Evolutionary conservation across 2,888 invertebrate species (phyloP).

Genomic region (Neoscelio sp.): DNA sequence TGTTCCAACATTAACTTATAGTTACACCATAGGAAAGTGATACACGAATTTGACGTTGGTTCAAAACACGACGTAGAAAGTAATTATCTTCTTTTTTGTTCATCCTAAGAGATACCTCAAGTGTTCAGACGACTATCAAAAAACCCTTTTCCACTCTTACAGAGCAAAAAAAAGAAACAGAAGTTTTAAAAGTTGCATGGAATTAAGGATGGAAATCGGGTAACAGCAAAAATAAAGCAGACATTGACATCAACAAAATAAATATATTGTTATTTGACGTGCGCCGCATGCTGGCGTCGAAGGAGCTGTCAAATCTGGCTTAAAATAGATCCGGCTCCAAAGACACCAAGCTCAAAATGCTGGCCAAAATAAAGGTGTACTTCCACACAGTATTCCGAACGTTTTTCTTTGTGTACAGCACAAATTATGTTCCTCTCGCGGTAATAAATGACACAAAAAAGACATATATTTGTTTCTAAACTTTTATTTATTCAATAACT

Average conservation of each 20-base stretch:
- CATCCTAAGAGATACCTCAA: background rate
- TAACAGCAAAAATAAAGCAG: conserved; percentile 61
- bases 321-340: conserved; percentile 22
- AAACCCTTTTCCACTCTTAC: too few relatives aligned
- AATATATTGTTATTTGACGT: conserved; percentile 70
- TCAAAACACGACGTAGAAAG: conserved; percentile 9
- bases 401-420: conserved; percentile 65
- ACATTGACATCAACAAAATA: conserved; percentile 70
- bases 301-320: background rate
- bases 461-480: too few relatives aligned
- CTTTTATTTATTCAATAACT: too few relatives aligned
- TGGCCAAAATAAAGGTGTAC: conserved; percentile 21
- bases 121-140: background rate
- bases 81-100: background rate
- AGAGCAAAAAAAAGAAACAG: background rate
- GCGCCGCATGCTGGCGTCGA: conserved; percentile 65
- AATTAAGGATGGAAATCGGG: conserved; percentile 20
- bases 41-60: conserved; percentile 43
- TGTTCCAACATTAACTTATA: conserved; percentile 43
- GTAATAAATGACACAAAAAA: too few relatives aligned
- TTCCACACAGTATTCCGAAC: conserved; percentile 12
- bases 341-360: conserved; percentile 23
- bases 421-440: conserved; percentile 47
- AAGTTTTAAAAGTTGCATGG: background rate
- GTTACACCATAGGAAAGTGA: conserved; percentile 61